Conservation (phyloP, 2,888 invertebrate species). For the Frankliniella fusca region DNA sequence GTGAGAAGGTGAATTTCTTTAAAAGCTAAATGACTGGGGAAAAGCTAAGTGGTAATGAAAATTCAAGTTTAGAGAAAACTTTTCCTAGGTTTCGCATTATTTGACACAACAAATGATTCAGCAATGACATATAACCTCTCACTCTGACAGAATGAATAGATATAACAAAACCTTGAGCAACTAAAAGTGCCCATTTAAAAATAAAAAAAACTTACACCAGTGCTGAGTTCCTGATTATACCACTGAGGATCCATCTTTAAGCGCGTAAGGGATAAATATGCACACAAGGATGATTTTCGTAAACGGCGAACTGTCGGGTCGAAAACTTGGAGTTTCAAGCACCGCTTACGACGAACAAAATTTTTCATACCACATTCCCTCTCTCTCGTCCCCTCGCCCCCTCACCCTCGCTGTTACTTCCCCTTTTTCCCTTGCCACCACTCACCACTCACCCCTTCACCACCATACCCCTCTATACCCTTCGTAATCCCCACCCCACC, state of each 20-base stretch:
- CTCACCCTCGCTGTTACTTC: background rate
- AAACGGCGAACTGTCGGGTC: background rate
- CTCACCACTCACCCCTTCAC: background rate
- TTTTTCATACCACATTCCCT: background rate
- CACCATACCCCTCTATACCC: background rate
- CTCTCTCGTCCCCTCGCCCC: background rate
- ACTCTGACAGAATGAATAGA: background rate
- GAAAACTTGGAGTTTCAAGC: background rate
- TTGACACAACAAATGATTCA: constrained; percentile 23
- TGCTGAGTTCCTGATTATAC: constrained; percentile 7
- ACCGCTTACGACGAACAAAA: background rate
- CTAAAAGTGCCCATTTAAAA: background rate
- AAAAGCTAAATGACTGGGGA: background rate
- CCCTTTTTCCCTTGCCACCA: background rate
- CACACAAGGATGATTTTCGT: background rate
- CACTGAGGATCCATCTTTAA: background rate
- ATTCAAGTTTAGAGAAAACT: background rate
- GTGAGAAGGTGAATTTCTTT: no score
- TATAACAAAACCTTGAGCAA: background rate
- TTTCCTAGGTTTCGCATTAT: background rate
- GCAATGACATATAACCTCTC: constrained; percentile 12
- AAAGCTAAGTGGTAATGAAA: background rate
- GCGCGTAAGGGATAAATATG: background rate
- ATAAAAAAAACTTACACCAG: background rate
- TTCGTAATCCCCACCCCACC: background rate